A percentile compares a stretch with the other conserved stretches of the same genome.
Conservation (phyloP, 2,797 vertebrate genomes). For the Sylvia borin region DNA sequence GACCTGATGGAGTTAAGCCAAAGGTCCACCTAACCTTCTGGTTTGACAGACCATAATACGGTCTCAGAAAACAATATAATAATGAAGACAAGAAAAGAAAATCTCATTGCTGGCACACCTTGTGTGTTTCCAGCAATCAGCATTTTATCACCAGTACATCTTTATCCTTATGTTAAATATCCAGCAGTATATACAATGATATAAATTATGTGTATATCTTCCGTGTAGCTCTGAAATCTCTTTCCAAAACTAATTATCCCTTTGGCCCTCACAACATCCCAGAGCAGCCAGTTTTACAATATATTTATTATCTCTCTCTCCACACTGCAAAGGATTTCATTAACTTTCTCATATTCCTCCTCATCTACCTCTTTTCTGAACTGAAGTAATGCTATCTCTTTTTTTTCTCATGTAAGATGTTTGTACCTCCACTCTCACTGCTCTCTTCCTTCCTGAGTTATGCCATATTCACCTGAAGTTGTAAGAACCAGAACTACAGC, state of each 20-base stretch:
- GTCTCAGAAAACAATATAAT: not conserved
- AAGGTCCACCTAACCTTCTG: not conserved
- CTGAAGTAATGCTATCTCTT: not conserved
- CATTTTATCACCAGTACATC: not conserved
- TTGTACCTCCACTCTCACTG: not conserved
- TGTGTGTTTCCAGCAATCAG: not conserved
- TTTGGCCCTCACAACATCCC: not conserved
- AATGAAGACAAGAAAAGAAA: not conserved
- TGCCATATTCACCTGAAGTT: not conserved
- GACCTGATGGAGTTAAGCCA: not conserved
- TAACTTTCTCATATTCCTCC: not conserved
- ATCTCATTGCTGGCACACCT: not conserved
- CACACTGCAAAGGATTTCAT: not conserved
- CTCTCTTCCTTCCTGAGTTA: not conserved
- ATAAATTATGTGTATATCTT: not conserved
- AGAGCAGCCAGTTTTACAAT: not conserved
- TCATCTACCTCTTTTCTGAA: not conserved
- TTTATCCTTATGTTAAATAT: not conserved
- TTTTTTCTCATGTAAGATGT: rapidly evolving
- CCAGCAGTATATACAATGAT: not conserved
- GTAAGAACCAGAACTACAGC: not conserved
- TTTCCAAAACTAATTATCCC: slow-evolving; percentile 15
- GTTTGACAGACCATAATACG: not conserved
- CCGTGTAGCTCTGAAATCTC: not conserved
- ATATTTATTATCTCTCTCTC: not conserved